Conservation (phyloP, 2,888 invertebrate genomes). For the Dichetophora obliterata region DNA sequence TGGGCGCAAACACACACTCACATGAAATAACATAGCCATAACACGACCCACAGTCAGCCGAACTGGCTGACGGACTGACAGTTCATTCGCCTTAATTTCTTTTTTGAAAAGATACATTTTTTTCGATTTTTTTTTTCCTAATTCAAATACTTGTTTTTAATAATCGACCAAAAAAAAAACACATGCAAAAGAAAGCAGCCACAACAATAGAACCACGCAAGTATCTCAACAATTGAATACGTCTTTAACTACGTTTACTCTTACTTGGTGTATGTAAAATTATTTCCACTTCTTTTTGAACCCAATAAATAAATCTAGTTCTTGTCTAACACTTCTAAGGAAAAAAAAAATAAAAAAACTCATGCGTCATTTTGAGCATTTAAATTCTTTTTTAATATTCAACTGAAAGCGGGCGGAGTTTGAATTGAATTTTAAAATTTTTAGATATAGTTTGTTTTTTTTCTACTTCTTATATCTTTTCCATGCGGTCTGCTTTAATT, state of each 20-base stretch:
- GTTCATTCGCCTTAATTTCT: slow-evolving; percentile 32
- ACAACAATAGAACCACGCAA: neutral
- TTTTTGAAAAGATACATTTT: slow-evolving; percentile 14
- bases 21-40: neutral
- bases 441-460: neutral
- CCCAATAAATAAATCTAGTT: slow-evolving; percentile 33
- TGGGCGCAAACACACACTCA: neutral
- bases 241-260: neutral
- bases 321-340: slow-evolving; percentile 32
- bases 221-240: slow-evolving; percentile 2
- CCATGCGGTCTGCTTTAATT: slow-evolving; percentile 20
- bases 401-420: slow-evolving; percentile 23
- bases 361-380: slow-evolving; percentile 31
- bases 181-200: neutral
- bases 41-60: neutral
- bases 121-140: slow-evolving; percentile 7
- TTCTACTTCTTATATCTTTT: no score
- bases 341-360: slow-evolving; percentile 26
- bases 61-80: neutral
- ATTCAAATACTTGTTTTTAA: slow-evolving; percentile 4
- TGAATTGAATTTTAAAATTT: neutral
- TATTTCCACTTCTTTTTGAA: no score
- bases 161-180: neutral
- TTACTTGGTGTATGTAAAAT: neutral
- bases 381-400: slow-evolving; percentile 24